Percentiles rank a stretch among this genome's conserved stretches.
Evolutionary conservation across 2,888 invertebrate genomes (phyloP).

Genomic region (Thecocarcelia acutangulata): DNA sequence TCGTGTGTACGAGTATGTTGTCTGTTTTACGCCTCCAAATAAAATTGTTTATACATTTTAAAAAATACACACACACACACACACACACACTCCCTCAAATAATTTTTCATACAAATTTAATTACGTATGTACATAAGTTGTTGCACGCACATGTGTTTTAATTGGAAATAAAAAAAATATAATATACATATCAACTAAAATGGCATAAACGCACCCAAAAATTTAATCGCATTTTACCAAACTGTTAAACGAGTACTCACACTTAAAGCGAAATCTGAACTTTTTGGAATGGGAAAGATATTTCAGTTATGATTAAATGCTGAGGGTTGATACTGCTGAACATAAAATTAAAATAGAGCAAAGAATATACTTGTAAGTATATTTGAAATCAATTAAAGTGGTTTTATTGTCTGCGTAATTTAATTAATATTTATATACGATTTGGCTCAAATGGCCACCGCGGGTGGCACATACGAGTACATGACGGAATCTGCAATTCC

Average conservation of each 20-base stretch:
- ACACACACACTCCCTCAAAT: neutral
- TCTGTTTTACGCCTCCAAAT: conserved; percentile 41
- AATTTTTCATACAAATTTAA: neutral
- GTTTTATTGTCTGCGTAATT: too few relatives aligned
- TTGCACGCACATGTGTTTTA: neutral
- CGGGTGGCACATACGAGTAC: too few relatives aligned
- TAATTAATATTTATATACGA: too few relatives aligned
- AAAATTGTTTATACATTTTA: neutral
- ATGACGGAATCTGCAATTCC: too few relatives aligned
- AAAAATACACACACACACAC: neutral
- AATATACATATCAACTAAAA: conserved; percentile 16
- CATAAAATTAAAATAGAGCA: too few relatives aligned
- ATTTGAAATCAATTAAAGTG: too few relatives aligned
- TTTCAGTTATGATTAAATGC: too few relatives aligned
- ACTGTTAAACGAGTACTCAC: neutral
- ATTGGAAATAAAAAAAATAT: conserved; percentile 36
- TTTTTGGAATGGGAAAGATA: neutral
- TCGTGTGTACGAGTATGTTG: neutral
- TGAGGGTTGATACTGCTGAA: too few relatives aligned
- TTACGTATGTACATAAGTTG: neutral
- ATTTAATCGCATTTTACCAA: conserved; percentile 41
- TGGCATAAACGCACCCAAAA: conserved; percentile 56
- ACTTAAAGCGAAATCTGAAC: conserved; percentile 47
- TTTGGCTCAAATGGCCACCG: too few relatives aligned
- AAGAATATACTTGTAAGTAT: too few relatives aligned